Base-by-base conservation (phyloP, 2,888 invertebrate genomes). In the Doris montereyensis region DNA sequence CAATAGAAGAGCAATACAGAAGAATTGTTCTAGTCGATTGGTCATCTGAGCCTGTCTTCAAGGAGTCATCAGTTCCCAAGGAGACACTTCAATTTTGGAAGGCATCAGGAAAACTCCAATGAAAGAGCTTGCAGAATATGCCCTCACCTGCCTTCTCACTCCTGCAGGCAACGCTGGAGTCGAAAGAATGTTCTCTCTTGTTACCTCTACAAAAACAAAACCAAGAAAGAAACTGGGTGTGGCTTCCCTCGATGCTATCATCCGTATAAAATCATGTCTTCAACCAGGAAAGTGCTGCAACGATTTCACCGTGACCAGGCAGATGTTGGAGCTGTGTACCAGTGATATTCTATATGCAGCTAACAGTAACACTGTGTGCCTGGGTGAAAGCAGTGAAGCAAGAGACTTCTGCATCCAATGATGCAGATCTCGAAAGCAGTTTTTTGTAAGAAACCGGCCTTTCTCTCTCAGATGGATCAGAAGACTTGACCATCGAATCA, bases 1-100 rank as follows among this genome's bases (percentile, higher is more conserved):
- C 34, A 70, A 70, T 32, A 70, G 70, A 70, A 70, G 70, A 70
- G 70, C 70, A 70, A 70, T 70, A 70, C 70, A 32, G 34, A 70
- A 5, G 32, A 5, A 70, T 70, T 70, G 30, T 70, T 70, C 70
- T 32, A 70, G 70, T 28, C 70, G 34, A 70, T 32, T 70, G 32
- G 70, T 70, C 70, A 70, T 70, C 70, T 70, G 70, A 70, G 30
- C 34, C 70, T 70, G 32, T 70, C 30, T 32, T 70, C 70, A 70
- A 70, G 34, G 70, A 32, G 34, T 70, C 70, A 70, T 70, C 70
- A 70, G 70, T 70, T 32, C 70, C 68, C 68, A 68, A 68, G 68
- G 28, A 68, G 68, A 68, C 68, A 68, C 68, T 68, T 68, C 68
- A 28, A 68, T 68, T 68, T 68, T 68, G 68, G 68, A 68, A 68